Evolutionary conservation across 35 echinoderm and acorn worm genomes (phyloP).

Genomic region (Stichopus chloronotus): DNA sequence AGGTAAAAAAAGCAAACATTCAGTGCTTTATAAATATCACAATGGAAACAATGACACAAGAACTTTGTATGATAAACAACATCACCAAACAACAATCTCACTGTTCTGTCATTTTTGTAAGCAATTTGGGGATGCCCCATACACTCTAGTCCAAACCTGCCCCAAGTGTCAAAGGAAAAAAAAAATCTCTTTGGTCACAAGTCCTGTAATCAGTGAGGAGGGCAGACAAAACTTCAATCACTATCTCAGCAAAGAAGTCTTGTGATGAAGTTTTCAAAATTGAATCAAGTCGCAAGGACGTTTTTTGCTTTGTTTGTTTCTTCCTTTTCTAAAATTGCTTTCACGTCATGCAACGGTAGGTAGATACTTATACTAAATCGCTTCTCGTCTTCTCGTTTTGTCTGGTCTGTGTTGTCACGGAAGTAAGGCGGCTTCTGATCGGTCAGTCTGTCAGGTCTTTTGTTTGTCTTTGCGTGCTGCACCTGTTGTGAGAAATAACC

Average conservation of each 20-base stretch:
- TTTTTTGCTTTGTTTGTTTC: neutral
- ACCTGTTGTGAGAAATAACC: conserved; percentile 38
- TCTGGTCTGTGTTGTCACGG: conserved; percentile 40
- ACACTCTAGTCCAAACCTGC: neutral
- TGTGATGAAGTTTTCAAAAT: neutral
- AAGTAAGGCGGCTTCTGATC: conserved; percentile 13
- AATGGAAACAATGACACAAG: too few species aligned
- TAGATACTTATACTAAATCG: neutral
- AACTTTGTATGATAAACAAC: too few species aligned
- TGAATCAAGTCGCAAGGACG: neutral
- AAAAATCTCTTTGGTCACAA: neutral
- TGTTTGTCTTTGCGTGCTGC: conserved; percentile 24
- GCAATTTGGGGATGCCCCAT: too few species aligned
- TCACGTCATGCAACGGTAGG: neutral
- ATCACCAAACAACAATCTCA: too few species aligned
- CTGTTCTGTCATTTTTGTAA: too few species aligned
- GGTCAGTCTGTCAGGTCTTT: conserved; percentile 45
- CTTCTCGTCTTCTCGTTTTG: conserved; percentile 19
- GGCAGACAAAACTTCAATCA: neutral
- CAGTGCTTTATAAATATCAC: too few species aligned
- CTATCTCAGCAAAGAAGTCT: neutral
- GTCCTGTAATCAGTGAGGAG: neutral
- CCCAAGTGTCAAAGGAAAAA: neutral
- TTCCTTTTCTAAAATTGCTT: neutral
- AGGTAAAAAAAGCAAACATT: too few species aligned